A percentile compares a stretch with the other conserved stretches of the same genome.
Conservation (phyloP, 2,797 vertebrate species). For the Pyrrhura leucotis region DNA sequence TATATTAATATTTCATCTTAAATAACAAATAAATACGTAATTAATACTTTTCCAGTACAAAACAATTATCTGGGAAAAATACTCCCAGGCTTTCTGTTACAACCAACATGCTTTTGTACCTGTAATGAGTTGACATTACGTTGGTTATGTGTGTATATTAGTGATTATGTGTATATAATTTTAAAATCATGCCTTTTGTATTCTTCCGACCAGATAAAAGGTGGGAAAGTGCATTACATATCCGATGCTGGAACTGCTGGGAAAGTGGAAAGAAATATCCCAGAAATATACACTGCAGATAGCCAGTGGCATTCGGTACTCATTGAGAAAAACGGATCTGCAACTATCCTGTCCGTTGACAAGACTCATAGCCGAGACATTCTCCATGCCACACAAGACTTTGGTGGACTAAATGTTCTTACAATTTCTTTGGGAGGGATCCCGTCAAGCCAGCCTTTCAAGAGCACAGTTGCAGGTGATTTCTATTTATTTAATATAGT, state of each 20-base stretch:
- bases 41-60: not conserved
- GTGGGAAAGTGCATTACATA: constrained; percentile 90
- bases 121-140: not conserved
- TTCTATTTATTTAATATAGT: not conserved
- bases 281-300: constrained; percentile 85
- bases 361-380: constrained; percentile 79
- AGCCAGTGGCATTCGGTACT: constrained; percentile 92
- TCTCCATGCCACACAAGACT: constrained; percentile 90
- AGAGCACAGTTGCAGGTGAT: constrained; percentile 86
- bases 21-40: not conserved
- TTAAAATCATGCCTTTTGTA: fast-evolving
- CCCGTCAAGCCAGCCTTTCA: constrained; percentile 82
- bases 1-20: not conserved
- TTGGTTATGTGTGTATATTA: fast-evolving
- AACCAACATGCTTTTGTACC: fast-evolving
- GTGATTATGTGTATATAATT: not conserved
- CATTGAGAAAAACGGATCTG: constrained; percentile 86
- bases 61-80: not conserved
- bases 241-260: constrained; percentile 92
- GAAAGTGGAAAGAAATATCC: constrained; percentile 91
- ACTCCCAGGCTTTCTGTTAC: not conserved
- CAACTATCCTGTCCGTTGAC: constrained; percentile 85
- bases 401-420: constrained; percentile 88
- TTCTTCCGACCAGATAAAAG: constrained; percentile 84
- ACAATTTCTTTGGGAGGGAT: constrained; percentile 93